Conservation (phyloP, 2,113 vertebrate genomes). For the Melanotaenia duboulayi region DNA sequence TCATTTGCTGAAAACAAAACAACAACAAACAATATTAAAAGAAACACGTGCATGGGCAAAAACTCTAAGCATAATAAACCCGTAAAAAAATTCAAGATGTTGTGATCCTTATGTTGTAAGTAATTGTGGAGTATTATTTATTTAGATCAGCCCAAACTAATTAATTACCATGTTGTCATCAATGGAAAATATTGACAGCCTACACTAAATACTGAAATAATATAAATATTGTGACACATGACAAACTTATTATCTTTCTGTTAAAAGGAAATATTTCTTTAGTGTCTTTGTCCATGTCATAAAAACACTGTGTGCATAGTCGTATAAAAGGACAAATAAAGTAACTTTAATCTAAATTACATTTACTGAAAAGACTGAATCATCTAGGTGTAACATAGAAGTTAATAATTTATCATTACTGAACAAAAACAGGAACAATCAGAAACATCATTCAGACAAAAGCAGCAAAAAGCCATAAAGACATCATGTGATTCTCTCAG, state of each 20-base stretch:
- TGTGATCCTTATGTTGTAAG: constrained; percentile 44
- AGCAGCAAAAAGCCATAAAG: constrained; percentile 25
- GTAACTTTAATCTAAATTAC: background rate
- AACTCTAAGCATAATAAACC: constrained; percentile 27
- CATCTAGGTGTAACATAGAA: background rate
- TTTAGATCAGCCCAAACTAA: constrained; percentile 34
- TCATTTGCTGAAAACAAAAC: background rate
- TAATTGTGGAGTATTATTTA: constrained; percentile 33
- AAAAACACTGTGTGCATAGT: constrained; percentile 55
- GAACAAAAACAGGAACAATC: background rate
- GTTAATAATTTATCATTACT: background rate
- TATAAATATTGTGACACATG: constrained; percentile 1
- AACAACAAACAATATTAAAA: constrained; percentile 16
- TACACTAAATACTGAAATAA: constrained; percentile 24
- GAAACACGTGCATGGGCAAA: constrained; percentile 25
- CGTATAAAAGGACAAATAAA: constrained; percentile 30
- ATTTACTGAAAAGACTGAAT: background rate
- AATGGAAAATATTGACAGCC: constrained; percentile 25
- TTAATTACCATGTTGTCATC: too few relatives aligned
- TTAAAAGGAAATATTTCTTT: constrained; percentile 4
- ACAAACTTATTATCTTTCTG: background rate
- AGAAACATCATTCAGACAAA: constrained; percentile 42
- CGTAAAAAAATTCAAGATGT: background rate
- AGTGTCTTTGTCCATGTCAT: constrained; percentile 9
- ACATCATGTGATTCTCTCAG: constrained; percentile 29